Base-by-base conservation (phyloP, 2,888 invertebrate species). In the Tromatobia lineatoria region DNA sequence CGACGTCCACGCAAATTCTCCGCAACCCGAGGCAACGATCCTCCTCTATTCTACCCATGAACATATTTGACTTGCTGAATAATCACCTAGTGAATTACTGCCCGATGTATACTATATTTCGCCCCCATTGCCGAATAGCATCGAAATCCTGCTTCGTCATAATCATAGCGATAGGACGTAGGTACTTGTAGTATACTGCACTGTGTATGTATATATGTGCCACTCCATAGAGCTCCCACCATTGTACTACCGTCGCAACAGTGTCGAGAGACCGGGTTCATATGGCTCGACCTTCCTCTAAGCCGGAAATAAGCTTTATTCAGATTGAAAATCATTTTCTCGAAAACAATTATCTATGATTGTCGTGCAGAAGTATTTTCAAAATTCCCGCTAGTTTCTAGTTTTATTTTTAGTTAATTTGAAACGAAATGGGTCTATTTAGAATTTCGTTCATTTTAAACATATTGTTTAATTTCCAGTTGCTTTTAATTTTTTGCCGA, bases 21-120 rank as follows among this genome's bases (percentile, higher is more conserved):
- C 23, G 64, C 61, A 52, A 73, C 76, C 83, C 67, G 77, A 54
- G 77, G 74, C 83, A 80, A 74, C 80, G 77, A 80, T 77, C 74
- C 84, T 77, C 71, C 78, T 80, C 42, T 25, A 59, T 77, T 78
- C 74, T 45, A 57, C 73, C 84, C 64, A 84, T 84, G 78, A 84
- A 81, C 84, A 81, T 84, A 84, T 84, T 84, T 81, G 84, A 84
- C 84, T 81, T 77, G 78, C 64, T 84, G 84, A 81, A 84, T 84
- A 84, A 84, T 81, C 77, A 78, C 69, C 74, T 69, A 52, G 64
- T 81, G 84, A 84, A 84, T 84, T 78, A 84, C 81, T 70, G 57
- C 74, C 69, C 80, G 69, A 78, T 78, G 69, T 78, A 61, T 45
- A 67, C 29, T 59, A 45, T 69, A 67, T 67, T 73, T 59, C 59